These are phyloP conservation scores for Marcusenius ussheri DNA, from an alignment of 2,113 vertebrate genomes.

Conservation along the genomic window DNA sequence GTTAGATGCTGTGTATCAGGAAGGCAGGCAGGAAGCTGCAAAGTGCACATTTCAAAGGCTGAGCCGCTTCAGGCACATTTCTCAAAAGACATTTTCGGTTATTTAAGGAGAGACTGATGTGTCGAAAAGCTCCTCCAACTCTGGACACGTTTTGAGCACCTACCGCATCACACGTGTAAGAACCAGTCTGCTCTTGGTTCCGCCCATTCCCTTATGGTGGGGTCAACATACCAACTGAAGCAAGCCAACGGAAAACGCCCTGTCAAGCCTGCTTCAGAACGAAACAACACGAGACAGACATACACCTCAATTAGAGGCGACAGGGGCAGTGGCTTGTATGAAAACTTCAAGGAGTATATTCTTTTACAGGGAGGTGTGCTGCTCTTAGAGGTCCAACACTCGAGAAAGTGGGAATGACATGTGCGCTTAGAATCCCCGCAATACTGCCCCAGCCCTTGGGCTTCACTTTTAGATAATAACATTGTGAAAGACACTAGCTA, in stretches of 20 bases:
- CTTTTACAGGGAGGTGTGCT: neutral
- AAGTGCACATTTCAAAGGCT: neutral
- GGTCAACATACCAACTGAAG: neutral
- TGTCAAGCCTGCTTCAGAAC: neutral
- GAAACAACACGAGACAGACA: neutral
- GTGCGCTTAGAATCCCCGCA: neutral
- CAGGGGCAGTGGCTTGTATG: neutral
- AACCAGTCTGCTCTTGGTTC: neutral
- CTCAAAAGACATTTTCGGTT: neutral
- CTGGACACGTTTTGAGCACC: neutral
- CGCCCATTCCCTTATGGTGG: neutral
- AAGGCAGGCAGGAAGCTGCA: slow-evolving; percentile 8
- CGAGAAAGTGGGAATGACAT: neutral
- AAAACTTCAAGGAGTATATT: neutral
- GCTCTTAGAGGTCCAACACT: neutral
- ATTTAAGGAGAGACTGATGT: neutral
- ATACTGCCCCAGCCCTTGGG: neutral
- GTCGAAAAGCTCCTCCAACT: neutral
- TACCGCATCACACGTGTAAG: neutral
- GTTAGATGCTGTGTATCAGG: neutral
- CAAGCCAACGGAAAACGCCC: neutral
- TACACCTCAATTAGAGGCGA: neutral
- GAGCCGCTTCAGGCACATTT: neutral
- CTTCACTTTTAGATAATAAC: neutral
- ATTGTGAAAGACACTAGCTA: neutral